Percentiles rank a stretch among this genome's conserved stretches.
phyloP scores from a whole-genome alignment of 1,140 invertebrate species.

The Bombus soroeensis region DNA sequence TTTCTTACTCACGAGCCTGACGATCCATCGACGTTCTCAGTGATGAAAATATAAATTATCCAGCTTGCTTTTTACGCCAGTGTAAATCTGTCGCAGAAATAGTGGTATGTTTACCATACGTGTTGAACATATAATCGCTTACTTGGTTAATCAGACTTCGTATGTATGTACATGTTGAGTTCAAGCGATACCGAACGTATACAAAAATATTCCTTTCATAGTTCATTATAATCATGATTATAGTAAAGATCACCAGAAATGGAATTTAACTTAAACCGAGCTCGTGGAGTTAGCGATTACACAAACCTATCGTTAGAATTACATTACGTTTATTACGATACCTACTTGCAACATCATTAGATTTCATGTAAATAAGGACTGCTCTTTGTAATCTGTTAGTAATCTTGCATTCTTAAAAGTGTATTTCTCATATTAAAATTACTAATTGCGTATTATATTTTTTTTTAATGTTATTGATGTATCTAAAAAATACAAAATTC shows the following conservation, averaged over 20 bases:
- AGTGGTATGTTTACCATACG: conserved; percentile 56
- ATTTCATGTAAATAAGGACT: conserved; percentile 10
- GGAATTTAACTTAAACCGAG: conserved; percentile 44
- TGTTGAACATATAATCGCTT: conserved; percentile 20
- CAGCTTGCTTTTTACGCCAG: not conserved
- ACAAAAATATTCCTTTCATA: not conserved
- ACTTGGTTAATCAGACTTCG: not conserved
- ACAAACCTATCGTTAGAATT: conserved; percentile 6
- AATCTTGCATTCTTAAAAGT: not conserved
- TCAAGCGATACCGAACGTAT: not conserved
- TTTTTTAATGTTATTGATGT: not conserved
- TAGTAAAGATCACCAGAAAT: conserved; percentile 44
- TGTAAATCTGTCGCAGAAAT: conserved; percentile 9
- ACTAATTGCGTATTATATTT: not conserved
- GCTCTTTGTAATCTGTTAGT: not conserved
- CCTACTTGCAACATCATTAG: conserved; percentile 17
- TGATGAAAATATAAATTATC: conserved; percentile 1
- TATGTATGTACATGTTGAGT: conserved; percentile 29
- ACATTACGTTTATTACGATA: conserved; percentile 38
- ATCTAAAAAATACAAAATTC: not conserved
- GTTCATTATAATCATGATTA: not conserved
- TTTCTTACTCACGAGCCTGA: conserved; percentile 22
- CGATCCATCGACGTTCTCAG: conserved; percentile 4
- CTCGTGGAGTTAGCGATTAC: conserved; percentile 16
- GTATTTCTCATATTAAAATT: not conserved